These are phyloP conservation scores for Troides helena DNA, from an alignment of 2,888 invertebrate genomes.

Conservation along the genomic window DNA sequence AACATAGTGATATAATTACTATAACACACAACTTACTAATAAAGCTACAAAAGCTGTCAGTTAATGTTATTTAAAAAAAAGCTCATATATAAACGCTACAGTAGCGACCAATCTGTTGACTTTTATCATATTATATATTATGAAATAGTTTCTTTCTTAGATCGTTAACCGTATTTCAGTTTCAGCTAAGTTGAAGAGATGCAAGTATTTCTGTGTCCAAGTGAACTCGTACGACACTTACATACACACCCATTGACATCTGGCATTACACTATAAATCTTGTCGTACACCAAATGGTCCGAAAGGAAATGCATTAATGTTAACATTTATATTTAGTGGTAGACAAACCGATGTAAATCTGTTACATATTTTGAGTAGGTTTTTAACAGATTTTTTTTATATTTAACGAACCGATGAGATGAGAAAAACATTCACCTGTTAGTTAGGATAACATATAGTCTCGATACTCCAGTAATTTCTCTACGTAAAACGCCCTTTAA, in stretches of 20 bases:
- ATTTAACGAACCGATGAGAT: too few species aligned
- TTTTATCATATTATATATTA: not conserved
- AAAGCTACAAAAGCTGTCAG: too few species aligned
- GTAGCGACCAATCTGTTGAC: too few species aligned
- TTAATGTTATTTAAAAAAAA: too few species aligned
- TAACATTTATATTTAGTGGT: slow-evolving; percentile 18
- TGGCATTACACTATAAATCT: slow-evolving; percentile 15
- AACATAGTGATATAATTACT: too few species aligned
- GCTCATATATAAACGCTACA: too few species aligned
- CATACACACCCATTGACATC: slow-evolving; percentile 10
- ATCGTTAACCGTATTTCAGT: not conserved
- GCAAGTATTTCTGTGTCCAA: not conserved
- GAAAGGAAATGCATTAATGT: slow-evolving; percentile 10
- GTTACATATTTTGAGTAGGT: not conserved
- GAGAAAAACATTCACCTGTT: too few species aligned
- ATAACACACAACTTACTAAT: too few species aligned
- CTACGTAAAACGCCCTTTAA: too few species aligned
- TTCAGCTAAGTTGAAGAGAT: not conserved
- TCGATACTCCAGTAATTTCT: too few species aligned
- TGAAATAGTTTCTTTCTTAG: not conserved
- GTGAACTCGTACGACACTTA: slow-evolving; percentile 6
- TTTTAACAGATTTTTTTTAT: not conserved
- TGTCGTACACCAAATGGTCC: slow-evolving; percentile 14
- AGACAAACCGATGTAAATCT: not conserved
- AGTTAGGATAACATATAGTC: too few species aligned